Evolutionary conservation across 1,140 invertebrate genomes (phyloP).

Genomic region (Ceratina japonica): DNA sequence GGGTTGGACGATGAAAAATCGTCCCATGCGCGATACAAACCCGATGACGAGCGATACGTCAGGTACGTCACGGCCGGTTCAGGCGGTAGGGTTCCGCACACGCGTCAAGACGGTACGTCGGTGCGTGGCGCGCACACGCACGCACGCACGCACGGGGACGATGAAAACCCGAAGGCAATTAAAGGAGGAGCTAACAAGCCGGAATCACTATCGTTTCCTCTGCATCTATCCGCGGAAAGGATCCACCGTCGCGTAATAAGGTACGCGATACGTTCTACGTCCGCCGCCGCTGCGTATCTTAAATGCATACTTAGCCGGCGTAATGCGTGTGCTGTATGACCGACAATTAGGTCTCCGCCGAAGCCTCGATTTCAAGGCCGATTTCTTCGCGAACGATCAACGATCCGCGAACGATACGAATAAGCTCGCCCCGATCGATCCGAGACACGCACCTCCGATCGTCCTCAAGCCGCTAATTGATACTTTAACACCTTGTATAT

Average conservation of each 20-base stretch:
- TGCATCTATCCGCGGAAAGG: constrained; percentile 73
- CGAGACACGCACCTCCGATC: not conserved
- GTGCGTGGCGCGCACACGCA: constrained; percentile 15
- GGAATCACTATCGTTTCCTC: constrained; percentile 76
- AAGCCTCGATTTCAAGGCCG: constrained; percentile 34
- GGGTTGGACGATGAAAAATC: not conserved
- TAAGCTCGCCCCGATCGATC: not conserved
- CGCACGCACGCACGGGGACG: constrained; percentile 64
- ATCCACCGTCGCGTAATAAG: constrained; percentile 71
- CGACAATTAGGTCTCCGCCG: constrained; percentile 54
- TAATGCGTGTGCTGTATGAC: constrained; percentile 57
- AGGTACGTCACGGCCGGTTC: not conserved
- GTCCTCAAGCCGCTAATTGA: not conserved
- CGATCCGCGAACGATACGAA: not conserved
- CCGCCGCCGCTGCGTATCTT: constrained; percentile 49
- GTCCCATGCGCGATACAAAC: constrained; percentile 18
- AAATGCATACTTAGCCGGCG: constrained; percentile 56
- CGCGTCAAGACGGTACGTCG: constrained; percentile 65
- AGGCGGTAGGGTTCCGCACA: not conserved
- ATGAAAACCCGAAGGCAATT: constrained; percentile 75
- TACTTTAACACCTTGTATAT: too few species aligned
- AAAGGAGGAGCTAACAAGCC: constrained; percentile 76
- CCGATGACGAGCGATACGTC: constrained; percentile 26
- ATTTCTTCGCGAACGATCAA: constrained; percentile 7
- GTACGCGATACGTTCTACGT: constrained; percentile 56